These are phyloP conservation scores for Slavum lentiscoides DNA, from an alignment of 2,888 invertebrate species.

Conservation along the genomic window DNA sequence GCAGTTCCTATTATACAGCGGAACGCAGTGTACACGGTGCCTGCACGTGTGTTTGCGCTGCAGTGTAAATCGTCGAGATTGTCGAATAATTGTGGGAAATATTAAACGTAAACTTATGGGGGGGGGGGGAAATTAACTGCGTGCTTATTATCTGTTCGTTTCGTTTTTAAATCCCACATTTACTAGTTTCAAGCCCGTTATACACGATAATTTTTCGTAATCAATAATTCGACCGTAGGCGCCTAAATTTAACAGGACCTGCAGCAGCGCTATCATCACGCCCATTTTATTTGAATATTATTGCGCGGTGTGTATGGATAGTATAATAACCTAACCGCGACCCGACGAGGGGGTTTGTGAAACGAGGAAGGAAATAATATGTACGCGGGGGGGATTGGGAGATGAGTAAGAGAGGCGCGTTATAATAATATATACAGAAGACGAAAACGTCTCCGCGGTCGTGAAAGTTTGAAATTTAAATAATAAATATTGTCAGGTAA, in stretches of 20 bases:
- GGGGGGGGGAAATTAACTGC: too few relatives aligned
- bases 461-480: constrained; percentile 42
- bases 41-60: too few relatives aligned
- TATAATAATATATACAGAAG: constrained; percentile 8
- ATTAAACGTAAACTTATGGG: background rate
- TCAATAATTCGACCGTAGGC: too few relatives aligned
- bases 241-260: too few relatives aligned
- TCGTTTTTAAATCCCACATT: constrained; percentile 22
- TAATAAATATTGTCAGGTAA: constrained; percentile 29
- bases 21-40: too few relatives aligned
- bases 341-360: background rate
- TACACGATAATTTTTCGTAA: too few relatives aligned
- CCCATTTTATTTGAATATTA: background rate
- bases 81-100: constrained; percentile 30
- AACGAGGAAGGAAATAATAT: background rate
- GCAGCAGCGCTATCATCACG: too few relatives aligned
- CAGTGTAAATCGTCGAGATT: background rate
- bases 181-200: too few relatives aligned
- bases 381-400: background rate
- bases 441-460: constrained; percentile 18
- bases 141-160: background rate
- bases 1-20: too few relatives aligned
- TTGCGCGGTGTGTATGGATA: background rate
- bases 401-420: background rate
- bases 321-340: too few relatives aligned